phyloP scores from a whole-genome alignment of 2,113 vertebrate genomes.

The Zosterops japonicus region DNA sequence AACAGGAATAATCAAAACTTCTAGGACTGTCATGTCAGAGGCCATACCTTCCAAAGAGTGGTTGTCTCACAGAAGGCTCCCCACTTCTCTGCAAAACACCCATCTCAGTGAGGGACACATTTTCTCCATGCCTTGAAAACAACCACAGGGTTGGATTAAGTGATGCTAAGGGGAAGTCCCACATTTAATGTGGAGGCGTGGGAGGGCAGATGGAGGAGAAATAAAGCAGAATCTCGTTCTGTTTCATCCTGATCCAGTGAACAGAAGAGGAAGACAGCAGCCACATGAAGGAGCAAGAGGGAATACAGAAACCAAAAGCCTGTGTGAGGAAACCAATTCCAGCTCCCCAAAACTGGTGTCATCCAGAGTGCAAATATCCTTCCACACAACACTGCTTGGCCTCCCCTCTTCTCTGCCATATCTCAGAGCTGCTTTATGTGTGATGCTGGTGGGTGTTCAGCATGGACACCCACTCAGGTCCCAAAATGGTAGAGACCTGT shows the following conservation, averaged over 20 bases:
- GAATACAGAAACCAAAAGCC: neutral
- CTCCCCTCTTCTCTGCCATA: neutral
- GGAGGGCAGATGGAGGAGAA: neutral
- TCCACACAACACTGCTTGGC: neutral
- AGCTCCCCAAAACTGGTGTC: neutral
- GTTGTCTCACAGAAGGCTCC: neutral
- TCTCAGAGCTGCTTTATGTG: neutral
- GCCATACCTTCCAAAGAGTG: neutral
- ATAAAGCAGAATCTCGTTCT: neutral
- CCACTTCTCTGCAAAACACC: neutral
- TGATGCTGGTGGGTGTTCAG: neutral
- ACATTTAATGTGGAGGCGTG: neutral
- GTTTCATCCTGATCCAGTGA: constrained; percentile 44
- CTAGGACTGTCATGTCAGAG: neutral
- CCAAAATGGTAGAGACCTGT: accelerated
- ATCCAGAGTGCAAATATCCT: neutral
- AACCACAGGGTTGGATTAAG: neutral
- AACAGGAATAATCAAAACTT: neutral
- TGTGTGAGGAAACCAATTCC: neutral
- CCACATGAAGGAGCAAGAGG: constrained; percentile 32
- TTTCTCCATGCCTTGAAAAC: neutral
- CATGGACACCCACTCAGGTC: accelerated
- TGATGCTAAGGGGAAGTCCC: neutral
- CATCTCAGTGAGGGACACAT: neutral
- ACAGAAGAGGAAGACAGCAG: neutral